These are phyloP conservation scores for Onychostoma macrolepis DNA, from an alignment of 2,113 vertebrate species.

Conservation along the genomic window DNA sequence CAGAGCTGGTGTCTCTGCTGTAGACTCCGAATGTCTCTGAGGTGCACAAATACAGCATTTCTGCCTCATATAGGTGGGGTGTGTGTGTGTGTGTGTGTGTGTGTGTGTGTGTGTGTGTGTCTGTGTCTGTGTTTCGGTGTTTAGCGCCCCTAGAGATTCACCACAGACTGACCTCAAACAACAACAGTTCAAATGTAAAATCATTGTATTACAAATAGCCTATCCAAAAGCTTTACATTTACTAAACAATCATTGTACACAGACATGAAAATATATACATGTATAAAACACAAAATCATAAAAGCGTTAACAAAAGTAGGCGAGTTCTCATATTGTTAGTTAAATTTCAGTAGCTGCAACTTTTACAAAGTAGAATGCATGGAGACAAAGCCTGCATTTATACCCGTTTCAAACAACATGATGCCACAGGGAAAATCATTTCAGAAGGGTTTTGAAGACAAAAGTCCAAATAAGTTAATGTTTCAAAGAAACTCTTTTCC, in stretches of 20 bases:
- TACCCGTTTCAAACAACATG: not conserved
- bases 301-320: not conserved
- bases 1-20: too few species aligned
- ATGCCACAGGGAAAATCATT: not conserved
- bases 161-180: not conserved
- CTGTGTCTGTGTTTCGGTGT: not conserved
- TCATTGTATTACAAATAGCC: conserved; percentile 54
- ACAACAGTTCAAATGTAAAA: not conserved
- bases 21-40: not conserved
- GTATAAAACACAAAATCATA: conserved; percentile 13
- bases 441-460: conserved; percentile 1
- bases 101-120: conserved; percentile 3
- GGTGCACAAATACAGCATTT: not conserved
- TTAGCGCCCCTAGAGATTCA: not conserved
- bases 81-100: conserved; percentile 5
- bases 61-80: not conserved
- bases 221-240: not conserved
- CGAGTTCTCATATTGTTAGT: not conserved
- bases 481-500: not conserved
- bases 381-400: conserved; percentile 2
- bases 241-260: conserved; percentile 14
- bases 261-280: not conserved
- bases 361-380: not conserved
- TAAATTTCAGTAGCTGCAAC: not conserved
- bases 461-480: conserved; percentile 59